These are phyloP conservation scores for Sisor rabdophorus DNA, from an alignment of 2,113 vertebrate species.

Conservation along the genomic window DNA sequence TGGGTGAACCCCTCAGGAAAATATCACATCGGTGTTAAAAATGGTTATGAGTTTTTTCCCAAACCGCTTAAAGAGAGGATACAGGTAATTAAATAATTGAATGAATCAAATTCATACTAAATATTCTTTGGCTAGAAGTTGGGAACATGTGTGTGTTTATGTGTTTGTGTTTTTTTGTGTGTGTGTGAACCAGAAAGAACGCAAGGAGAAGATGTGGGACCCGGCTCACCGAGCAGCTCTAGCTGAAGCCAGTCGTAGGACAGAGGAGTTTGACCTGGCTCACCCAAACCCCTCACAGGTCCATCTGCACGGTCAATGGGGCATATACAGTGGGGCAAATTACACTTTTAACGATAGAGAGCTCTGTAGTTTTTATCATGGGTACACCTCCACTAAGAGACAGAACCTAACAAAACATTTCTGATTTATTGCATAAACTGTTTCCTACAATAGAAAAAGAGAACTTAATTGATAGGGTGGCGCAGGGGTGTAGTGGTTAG, in stretches of 20 bases:
- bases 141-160: neutral
- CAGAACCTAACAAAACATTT: too few species aligned
- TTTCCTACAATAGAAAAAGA: too few species aligned
- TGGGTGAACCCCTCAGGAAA: slow-evolving; percentile 93
- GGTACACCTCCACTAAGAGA: too few species aligned
- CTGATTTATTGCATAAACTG: too few species aligned
- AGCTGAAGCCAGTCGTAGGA: slow-evolving; percentile 85
- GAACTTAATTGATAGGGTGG: too few species aligned
- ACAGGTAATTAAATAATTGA: slow-evolving; percentile 72
- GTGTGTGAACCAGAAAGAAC: slow-evolving; percentile 79
- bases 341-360: too few species aligned
- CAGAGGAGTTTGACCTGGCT: slow-evolving; percentile 86
- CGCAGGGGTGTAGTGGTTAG: too few species aligned
- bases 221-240: slow-evolving; percentile 84
- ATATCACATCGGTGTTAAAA: slow-evolving; percentile 95
- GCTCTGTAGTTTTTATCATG: too few species aligned
- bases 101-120: neutral
- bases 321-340: too few species aligned
- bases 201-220: slow-evolving; percentile 97
- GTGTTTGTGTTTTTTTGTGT: neutral
- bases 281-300: slow-evolving; percentile 85
- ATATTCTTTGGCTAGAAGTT: neutral
- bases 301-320: neutral
- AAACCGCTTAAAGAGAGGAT: slow-evolving; percentile 96
- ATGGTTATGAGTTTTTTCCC: slow-evolving; percentile 95